Evolutionary conservation across 2,113 vertebrate genomes (phyloP), one percentile per base, ranked within the genome.

Genomic region (Otocyon megalotis): DNA sequence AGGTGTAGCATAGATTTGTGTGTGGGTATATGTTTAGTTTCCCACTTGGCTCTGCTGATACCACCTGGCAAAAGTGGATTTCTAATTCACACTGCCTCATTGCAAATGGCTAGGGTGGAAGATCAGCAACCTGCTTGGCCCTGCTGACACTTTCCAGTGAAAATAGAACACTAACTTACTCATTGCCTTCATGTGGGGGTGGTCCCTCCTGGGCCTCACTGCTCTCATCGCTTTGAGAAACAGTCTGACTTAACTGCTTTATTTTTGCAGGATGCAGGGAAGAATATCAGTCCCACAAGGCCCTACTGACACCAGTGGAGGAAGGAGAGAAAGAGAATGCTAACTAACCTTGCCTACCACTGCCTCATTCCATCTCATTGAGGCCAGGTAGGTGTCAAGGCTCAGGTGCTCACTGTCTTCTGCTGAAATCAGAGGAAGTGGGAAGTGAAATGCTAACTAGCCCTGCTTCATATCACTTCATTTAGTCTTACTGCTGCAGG

Each of bases 201-300:
- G 8, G 16, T 92, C 13, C n/a, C 53, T 84, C 7, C 20, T 85
- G 43, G 65, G 56, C 37, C 37, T 17, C 28, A 43, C 14, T 48
- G 15, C 22, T 43, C 71, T 22, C 28, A 24, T 22, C 20, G 15
- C 28, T 60, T 13, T 5, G 14, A 43, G 16, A 65, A 72, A 69
- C 54, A 81, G 7, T 2, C 24, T 88, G 43, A 95, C 22, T 91
- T 87, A 89, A 89, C 1, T 89, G 35, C 26, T 96, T 84, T 96
- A 28, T 88, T 97, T 28, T 20, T 91, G 22, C 6, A 84, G 24
- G 62, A 32, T 9, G 30, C 3, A 26, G 3, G 37, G 16, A 5
- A 80, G 62, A 86, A 69, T 67, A 80, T 93, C 62, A 88, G 50
- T 96, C 19, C 30, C 28, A 88, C 15, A 67, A 35, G 30, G 54